phyloP scores from a whole-genome alignment of 2,888 invertebrate species.

The Drosophila diplacantha region DNA sequence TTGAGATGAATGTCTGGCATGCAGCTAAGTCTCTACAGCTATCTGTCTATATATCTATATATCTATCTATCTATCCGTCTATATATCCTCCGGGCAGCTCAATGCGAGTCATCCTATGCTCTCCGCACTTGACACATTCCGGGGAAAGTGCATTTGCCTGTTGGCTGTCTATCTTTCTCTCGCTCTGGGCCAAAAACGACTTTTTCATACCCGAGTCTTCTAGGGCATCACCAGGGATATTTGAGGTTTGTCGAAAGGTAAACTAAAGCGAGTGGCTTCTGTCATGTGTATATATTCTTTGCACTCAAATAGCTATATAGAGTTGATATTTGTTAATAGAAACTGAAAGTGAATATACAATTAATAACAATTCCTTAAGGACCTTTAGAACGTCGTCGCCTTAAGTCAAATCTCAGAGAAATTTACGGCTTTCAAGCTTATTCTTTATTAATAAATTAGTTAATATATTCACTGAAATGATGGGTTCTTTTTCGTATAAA shows the following conservation, averaged over 20 bases:
- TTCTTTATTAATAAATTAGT: too few species aligned
- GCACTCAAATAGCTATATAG: not conserved
- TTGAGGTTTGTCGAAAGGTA: not conserved
- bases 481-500: not conserved
- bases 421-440: too few species aligned
- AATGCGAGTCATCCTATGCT: constrained; percentile 38
- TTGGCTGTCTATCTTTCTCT: constrained; percentile 49
- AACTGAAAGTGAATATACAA: too few species aligned
- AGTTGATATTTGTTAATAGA: not conserved
- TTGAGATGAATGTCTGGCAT: constrained; percentile 67
- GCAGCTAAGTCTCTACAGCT: constrained; percentile 38
- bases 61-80: constrained; percentile 25
- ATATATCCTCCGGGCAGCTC: constrained; percentile 35
- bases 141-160: constrained; percentile 57
- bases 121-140: constrained; percentile 38
- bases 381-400: not conserved
- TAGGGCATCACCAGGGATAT: not conserved
- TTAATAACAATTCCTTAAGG: not conserved
- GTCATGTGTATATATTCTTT: not conserved
- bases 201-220: constrained; percentile 16
- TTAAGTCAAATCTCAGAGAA: too few species aligned
- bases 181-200: constrained; percentile 26
- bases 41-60: constrained; percentile 26
- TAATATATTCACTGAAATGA: too few species aligned
- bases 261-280: not conserved